phyloP scores from a whole-genome alignment of 2,888 invertebrate genomes.

The Hypomecis atomaria region DNA sequence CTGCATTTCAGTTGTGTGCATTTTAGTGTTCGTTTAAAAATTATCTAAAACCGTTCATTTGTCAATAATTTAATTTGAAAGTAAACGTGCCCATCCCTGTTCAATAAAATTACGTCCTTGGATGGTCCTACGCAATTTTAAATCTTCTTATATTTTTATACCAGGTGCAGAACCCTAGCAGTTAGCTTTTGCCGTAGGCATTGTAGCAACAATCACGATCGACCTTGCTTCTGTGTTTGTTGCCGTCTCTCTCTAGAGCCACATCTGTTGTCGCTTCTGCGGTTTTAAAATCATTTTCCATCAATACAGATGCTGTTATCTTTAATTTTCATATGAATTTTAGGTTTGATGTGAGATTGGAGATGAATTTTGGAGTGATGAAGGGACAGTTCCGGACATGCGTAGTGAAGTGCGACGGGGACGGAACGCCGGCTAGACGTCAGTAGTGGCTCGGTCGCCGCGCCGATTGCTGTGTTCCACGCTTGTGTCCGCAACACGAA shows the following conservation, averaged over 20 bases:
- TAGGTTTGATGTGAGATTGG: constrained; percentile 48
- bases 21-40: background rate
- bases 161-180: constrained; percentile 68
- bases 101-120: constrained; percentile 44
- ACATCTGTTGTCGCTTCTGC: constrained; percentile 24
- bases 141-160: constrained; percentile 66
- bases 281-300: constrained; percentile 7
- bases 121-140: constrained; percentile 55
- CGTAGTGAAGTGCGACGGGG: constrained; percentile 77
- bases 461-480: constrained; percentile 60
- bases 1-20: too few relatives aligned
- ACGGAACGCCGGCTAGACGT: constrained; percentile 62
- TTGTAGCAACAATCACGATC: constrained; percentile 68
- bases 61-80: background rate
- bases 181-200: constrained; percentile 60
- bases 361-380: constrained; percentile 61
- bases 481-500: constrained; percentile 47
- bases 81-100: background rate
- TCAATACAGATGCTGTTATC: constrained; percentile 1
- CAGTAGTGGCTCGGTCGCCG: constrained; percentile 76
- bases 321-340: constrained; percentile 28
- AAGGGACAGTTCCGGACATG: constrained; percentile 79
- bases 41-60: background rate
- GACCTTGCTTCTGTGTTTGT: constrained; percentile 63
- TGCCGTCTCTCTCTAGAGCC: constrained; percentile 55